Evolutionary conservation across 2,888 invertebrate genomes (phyloP).

Genomic region (Eurois occulta): DNA sequence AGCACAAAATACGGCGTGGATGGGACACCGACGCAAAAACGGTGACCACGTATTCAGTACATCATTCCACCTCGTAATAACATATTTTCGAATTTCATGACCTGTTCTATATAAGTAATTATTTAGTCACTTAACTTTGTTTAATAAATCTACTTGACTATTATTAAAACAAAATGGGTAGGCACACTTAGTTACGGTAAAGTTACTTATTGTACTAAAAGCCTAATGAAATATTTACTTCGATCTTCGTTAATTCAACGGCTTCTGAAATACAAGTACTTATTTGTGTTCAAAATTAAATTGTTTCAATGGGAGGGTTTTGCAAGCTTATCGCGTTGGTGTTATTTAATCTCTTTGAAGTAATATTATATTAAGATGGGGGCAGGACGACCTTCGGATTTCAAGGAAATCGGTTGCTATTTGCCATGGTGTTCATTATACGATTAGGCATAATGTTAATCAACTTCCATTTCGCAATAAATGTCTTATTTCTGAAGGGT

Average conservation of each 20-base stretch:
- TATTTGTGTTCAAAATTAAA: conserved; percentile 53
- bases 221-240: conserved; percentile 49
- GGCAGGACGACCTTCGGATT: background rate
- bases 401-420: conserved; percentile 16
- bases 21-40: too few species aligned
- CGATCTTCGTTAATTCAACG: conserved; percentile 45
- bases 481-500: background rate
- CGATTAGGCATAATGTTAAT: conserved; percentile 1
- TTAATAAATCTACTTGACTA: background rate
- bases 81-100: too few species aligned
- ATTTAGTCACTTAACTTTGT: background rate
- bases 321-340: conserved; percentile 37
- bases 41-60: too few species aligned
- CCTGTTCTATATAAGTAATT: background rate
- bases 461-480: background rate
- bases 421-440: conserved; percentile 6
- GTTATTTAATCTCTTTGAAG: conserved; percentile 59
- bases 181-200: background rate
- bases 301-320: conserved; percentile 36
- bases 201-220: conserved; percentile 15
- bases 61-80: too few species aligned
- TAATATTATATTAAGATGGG: conserved; percentile 38
- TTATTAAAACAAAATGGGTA: background rate
- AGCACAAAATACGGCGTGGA: too few species aligned
- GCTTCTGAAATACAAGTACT: conserved; percentile 29